phyloP scores from a whole-genome alignment of 2,113 vertebrate genomes.

The Chrysochloris asiatica region DNA sequence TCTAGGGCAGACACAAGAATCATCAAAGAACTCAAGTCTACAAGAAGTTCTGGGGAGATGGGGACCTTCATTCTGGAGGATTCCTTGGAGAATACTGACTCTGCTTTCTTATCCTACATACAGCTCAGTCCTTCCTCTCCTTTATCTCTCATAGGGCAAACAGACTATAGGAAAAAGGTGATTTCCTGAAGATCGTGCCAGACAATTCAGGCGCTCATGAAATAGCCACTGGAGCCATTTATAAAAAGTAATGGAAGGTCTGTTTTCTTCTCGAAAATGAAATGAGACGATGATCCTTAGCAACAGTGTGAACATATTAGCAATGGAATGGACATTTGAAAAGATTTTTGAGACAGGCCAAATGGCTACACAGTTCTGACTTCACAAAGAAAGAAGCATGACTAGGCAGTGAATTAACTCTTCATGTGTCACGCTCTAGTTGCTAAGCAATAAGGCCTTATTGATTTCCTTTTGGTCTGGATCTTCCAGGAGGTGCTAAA shows the following conservation, averaged over 20 bases:
- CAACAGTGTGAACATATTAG: background rate
- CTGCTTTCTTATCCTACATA: background rate
- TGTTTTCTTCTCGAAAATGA: background rate
- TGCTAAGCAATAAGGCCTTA: background rate
- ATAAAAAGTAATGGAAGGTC: background rate
- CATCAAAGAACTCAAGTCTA: slow-evolving; percentile 9
- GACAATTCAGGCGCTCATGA: background rate
- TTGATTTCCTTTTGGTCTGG: slow-evolving; percentile 16
- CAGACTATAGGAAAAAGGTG: background rate
- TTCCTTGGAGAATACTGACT: background rate
- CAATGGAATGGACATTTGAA: background rate
- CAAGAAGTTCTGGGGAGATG: background rate
- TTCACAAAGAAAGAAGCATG: background rate
- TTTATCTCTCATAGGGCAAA: background rate
- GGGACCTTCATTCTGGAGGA: background rate
- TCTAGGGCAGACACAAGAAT: background rate
- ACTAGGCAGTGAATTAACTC: background rate
- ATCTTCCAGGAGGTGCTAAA: slow-evolving; percentile 11
- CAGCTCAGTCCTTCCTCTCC: background rate
- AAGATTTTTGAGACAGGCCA: background rate
- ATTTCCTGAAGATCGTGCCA: background rate
- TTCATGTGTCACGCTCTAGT: background rate
- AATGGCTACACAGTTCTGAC: background rate
- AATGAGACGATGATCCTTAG: slow-evolving; percentile 23
- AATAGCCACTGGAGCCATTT: background rate